Conservation (phyloP, 2,888 invertebrate genomes). For the Drosophila yooni region DNA sequence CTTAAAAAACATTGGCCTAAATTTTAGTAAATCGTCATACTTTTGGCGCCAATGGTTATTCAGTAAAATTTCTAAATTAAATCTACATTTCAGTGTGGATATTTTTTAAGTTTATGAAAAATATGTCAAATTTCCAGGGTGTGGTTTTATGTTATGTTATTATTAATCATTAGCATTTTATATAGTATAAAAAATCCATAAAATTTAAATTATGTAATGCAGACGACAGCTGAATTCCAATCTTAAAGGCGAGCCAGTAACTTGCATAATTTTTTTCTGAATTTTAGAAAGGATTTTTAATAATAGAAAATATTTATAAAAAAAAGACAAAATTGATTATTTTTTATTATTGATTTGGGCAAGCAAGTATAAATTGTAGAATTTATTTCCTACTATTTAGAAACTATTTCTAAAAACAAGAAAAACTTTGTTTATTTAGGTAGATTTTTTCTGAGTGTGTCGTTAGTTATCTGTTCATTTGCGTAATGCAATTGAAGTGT, state of each 20-base stretch:
- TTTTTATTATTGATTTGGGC: not conserved
- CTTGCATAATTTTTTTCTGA: not conserved
- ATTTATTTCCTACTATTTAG: not conserved
- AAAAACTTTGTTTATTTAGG: not conserved
- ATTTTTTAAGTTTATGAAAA: not conserved
- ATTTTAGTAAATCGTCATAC: not conserved
- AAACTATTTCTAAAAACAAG: not conserved
- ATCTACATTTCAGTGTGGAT: not conserved
- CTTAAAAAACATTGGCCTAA: not conserved
- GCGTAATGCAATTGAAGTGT: slow-evolving; percentile 26
- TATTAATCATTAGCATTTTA: not conserved
- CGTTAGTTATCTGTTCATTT: slow-evolving; percentile 21
- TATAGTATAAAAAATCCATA: not conserved
- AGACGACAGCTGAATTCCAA: not conserved
- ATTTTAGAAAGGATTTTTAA: too few relatives aligned
- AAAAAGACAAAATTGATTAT: not conserved
- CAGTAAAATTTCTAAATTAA: not conserved
- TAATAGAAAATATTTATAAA: not conserved
- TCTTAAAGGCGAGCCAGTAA: not conserved
- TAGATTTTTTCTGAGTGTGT: not conserved
- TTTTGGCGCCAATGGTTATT: not conserved
- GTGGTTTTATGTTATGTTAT: not conserved
- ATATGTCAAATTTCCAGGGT: not conserved
- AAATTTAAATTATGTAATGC: not conserved
- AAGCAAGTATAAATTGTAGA: not conserved